Evolutionary conservation across 1,140 invertebrate species (phyloP), one percentile per base, ranked within the genome.

Genomic region (Notospermus geniculatus): DNA sequence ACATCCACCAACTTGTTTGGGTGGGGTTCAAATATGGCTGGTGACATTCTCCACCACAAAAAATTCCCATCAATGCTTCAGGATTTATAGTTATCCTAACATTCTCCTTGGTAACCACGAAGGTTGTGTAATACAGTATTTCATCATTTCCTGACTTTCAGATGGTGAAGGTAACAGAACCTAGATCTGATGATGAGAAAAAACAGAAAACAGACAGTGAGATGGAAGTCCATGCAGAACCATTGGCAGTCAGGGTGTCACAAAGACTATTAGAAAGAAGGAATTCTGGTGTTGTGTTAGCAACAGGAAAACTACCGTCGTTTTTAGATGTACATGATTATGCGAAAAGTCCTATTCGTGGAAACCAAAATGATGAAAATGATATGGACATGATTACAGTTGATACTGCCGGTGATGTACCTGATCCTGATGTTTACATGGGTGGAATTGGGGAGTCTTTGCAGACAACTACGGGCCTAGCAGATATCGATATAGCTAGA

Each of bases 141-240:
- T 36, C 15, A 36, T 36, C 32, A 36, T n/a, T 22, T 32, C 50
- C 36, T 5, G 7, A 43, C 54, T 88, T 63, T 50, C 56, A 76
- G 75, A 72, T 76, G 69, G 78, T 76, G 7, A 80, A 75, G 62
- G 63, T 87, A 64, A 84, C 85, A 60, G 83, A 87, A 69, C 81
- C 83, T 32, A 81, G 4, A 5, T n/a, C 46, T 27, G 25, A 50
- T 50, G 46, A 50, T 7, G 46, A 50, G 19, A 50, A 27, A 19
- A 50, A 50, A 36, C 32, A 7, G 32, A 36, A 36, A 36, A 36
- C 32, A 7, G 32, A 36, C 4, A 50, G 4, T 5, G 46, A 19
- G 4, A n/a, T 5, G 19, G 25, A 50, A 7, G 46, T 4, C 4
- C 46, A 50, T 4, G n/a, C 46, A 23, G 46, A 50, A 50, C 25